Evolutionary conservation across 1,140 invertebrate species (phyloP).

Genomic region (Procambarus virginalis): DNA sequence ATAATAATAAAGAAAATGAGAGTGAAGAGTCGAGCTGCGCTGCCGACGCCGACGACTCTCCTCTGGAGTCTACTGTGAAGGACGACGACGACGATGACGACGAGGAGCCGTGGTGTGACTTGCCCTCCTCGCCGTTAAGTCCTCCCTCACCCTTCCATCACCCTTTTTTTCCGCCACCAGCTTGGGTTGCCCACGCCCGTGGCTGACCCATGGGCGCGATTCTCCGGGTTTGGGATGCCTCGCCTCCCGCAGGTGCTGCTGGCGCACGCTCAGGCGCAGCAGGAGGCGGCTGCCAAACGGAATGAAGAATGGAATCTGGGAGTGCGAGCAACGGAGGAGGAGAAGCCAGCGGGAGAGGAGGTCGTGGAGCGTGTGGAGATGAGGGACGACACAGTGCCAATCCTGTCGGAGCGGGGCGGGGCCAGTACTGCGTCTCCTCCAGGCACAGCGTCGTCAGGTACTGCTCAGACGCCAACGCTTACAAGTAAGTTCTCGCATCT

Average conservation of each 20-base stretch:
- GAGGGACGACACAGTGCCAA: constrained; percentile 23
- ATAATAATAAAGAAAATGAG: constrained; percentile 40
- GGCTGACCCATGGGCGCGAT: constrained; percentile 63
- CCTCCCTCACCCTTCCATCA: constrained; percentile 68
- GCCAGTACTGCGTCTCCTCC: constrained; percentile 46
- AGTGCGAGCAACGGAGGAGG: neutral
- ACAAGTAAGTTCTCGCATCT: constrained; percentile 44
- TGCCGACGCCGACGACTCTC: constrained; percentile 37
- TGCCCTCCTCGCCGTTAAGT: constrained; percentile 62
- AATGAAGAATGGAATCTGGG: constrained; percentile 40
- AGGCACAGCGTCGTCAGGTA: constrained; percentile 55
- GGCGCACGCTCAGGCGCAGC: constrained; percentile 54
- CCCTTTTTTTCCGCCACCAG: constrained; percentile 65
- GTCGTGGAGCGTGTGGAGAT: neutral
- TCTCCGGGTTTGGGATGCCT: constrained; percentile 67
- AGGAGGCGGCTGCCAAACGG: constrained; percentile 42
- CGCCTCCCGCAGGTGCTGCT: constrained; percentile 58
- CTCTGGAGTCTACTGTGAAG: constrained; percentile 19
- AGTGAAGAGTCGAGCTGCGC: constrained; percentile 27
- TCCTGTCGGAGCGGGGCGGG: neutral
- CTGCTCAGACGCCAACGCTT: constrained; percentile 39
- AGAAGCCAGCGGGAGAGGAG: neutral
- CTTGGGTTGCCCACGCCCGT: constrained; percentile 54
- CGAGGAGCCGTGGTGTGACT: constrained; percentile 50
- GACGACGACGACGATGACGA: constrained; percentile 34